phyloP scores from a whole-genome alignment of 2,888 invertebrate genomes.

The Andrena flavipes region DNA sequence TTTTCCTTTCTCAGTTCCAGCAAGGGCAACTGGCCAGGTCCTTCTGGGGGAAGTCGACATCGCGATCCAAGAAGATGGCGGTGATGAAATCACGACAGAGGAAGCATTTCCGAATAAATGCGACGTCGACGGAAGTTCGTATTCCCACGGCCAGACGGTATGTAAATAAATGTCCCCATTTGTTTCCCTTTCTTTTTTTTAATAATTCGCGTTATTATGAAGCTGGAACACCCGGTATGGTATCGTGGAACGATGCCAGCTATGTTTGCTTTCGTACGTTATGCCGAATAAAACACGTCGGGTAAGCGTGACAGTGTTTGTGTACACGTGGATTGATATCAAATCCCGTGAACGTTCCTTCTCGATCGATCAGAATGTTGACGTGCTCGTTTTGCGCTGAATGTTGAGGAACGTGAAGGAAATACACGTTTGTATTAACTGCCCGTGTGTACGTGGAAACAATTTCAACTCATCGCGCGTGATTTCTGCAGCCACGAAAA shows the following conservation, averaged over 20 bases:
- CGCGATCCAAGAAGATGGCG: conserved; percentile 70
- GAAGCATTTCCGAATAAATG: conserved; percentile 78
- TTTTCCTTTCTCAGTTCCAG: conserved; percentile 77
- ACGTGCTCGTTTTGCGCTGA: not conserved
- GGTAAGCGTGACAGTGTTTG: conserved; percentile 9
- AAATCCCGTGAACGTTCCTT: not conserved
- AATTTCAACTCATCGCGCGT: too few relatives aligned
- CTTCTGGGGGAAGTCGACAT: conserved; percentile 80
- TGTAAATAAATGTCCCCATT: conserved; percentile 28
- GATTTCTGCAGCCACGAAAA: too few relatives aligned
- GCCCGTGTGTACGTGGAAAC: not conserved
- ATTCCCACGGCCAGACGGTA: conserved; percentile 81
- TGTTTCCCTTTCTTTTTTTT: not conserved
- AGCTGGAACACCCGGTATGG: not conserved
- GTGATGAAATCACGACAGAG: conserved; percentile 75
- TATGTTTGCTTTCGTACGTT: not conserved
- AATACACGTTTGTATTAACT: not conserved
- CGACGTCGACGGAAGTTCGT: conserved; percentile 78
- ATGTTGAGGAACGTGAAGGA: not conserved
- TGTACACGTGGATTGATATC: not conserved
- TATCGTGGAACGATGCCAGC: conserved; percentile 14
- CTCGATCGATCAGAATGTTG: not conserved
- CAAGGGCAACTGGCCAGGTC: conserved; percentile 75
- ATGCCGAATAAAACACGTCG: not conserved
- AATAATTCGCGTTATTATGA: not conserved